Base-by-base conservation (phyloP, 1,140 invertebrate genomes). In the Acromyrmex echinatior region DNA sequence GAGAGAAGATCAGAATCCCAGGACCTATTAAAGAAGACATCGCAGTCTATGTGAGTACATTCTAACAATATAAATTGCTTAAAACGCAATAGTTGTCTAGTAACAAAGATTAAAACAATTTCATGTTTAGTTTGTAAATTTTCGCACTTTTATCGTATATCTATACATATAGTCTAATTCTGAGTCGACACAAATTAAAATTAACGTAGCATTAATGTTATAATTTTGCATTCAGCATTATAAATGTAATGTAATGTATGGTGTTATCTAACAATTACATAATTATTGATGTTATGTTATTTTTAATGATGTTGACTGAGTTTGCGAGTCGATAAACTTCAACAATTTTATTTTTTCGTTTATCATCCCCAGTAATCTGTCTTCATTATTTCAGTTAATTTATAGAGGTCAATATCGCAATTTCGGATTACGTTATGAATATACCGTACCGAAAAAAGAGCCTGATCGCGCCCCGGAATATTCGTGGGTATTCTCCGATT, bases 11-110 rank as follows among this genome's bases (percentile, higher is more conserved):
- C 21, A 96, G 96, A 92, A 98, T 98, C 91, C 97, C 97, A 35
- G 98, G 98, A 90, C 98, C 98, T 21, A 97, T 98, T 85, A 97
- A 97, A 91, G 97, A 98, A 95, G 97, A 98, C 65, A 97, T 99
- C 80, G 96, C 97, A 91, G 96, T 99, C 90, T 98, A 98, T 95
- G 98, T 98, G 95, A 97, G 97, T 96, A 86, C 53, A 60, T 82
- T 73, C 56, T 62, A 2, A 21, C 3, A 7, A 58, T 60, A 25
- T 18, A 53, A 66, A 77, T 21, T 14, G 4, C 18, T 21, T 25
- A 53, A 66, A 66, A 53, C 16, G 10, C 2, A 35, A 66, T 53
- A 25, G 10, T 28, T 62, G 16, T 51, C 14, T 21, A 45, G 49
- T 2, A 58, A 1, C 56, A 18, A 3, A 25, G 58, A 53, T 65